Conservation (phyloP, 2,113 vertebrate genomes). For the Rhipidura dahli region DNA sequence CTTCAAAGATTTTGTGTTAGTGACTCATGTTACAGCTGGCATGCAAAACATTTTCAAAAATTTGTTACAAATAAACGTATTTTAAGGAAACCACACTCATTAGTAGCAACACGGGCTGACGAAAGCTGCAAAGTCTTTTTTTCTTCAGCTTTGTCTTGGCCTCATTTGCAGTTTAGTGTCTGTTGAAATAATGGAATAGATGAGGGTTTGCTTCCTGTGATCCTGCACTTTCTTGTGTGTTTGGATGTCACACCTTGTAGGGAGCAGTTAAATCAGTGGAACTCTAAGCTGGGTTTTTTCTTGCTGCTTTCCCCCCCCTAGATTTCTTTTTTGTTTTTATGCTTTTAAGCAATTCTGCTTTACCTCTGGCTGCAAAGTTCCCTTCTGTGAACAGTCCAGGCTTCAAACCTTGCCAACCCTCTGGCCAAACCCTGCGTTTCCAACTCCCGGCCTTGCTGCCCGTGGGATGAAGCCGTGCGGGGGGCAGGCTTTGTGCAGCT, state of each 20-base stretch:
- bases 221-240: neutral
- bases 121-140: neutral
- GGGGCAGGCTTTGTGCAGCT: neutral
- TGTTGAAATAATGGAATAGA: neutral
- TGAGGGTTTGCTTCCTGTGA: neutral
- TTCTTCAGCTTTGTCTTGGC: neutral
- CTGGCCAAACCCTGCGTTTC: neutral
- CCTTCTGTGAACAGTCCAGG: neutral
- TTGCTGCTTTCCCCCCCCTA: neutral
- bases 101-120: neutral
- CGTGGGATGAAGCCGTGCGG: rapidly evolving
- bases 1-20: neutral
- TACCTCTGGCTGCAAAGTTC: neutral
- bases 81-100: neutral
- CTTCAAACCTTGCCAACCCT: neutral
- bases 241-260: neutral
- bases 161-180: neutral
- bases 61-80: neutral
- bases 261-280: neutral
- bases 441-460: neutral
- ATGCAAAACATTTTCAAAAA: neutral
- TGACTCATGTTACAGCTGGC: neutral
- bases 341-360: neutral
- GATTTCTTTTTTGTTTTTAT: neutral
- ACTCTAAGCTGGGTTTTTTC: neutral